phyloP scores from a whole-genome alignment of 2,888 invertebrate species.

The Hypercompe scribonia region DNA sequence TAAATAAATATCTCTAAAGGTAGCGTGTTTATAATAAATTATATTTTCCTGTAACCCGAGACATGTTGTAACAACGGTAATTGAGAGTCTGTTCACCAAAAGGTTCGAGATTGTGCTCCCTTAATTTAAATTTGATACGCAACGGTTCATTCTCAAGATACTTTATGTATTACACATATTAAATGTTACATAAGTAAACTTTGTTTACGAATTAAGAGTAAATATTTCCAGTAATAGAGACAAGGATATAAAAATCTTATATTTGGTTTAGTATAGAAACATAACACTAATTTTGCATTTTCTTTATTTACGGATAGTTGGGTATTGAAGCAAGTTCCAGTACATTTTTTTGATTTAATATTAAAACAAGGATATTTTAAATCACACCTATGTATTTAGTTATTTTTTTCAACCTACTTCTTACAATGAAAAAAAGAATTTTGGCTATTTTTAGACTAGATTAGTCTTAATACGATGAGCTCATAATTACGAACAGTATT shows the following conservation, averaged over 20 bases:
- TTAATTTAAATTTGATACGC: slow-evolving; percentile 32
- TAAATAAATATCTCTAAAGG: neutral
- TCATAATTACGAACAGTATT: neutral
- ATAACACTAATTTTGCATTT: neutral
- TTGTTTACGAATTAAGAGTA: neutral
- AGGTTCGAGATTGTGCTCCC: slow-evolving; percentile 11
- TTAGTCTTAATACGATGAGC: neutral
- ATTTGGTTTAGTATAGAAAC: neutral
- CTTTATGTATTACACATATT: neutral
- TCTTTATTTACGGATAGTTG: neutral
- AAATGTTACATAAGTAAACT: neutral
- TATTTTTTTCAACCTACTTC: neutral
- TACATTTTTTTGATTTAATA: neutral
- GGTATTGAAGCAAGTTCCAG: too few relatives aligned
- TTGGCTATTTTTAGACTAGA: too few relatives aligned
- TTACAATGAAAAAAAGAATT: too few relatives aligned
- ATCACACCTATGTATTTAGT: neutral
- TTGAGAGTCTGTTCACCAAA: slow-evolving; percentile 21
- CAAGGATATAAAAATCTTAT: neutral
- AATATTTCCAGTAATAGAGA: neutral
- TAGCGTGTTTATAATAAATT: slow-evolving; percentile 3
- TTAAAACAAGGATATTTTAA: neutral
- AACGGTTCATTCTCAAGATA: slow-evolving; percentile 3
- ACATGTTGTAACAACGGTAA: slow-evolving; percentile 25
- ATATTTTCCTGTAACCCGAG: slow-evolving; percentile 9